These are phyloP conservation scores for Austrofundulus limnaeus DNA, from an alignment of 2,113 vertebrate genomes.

Conservation along the genomic window DNA sequence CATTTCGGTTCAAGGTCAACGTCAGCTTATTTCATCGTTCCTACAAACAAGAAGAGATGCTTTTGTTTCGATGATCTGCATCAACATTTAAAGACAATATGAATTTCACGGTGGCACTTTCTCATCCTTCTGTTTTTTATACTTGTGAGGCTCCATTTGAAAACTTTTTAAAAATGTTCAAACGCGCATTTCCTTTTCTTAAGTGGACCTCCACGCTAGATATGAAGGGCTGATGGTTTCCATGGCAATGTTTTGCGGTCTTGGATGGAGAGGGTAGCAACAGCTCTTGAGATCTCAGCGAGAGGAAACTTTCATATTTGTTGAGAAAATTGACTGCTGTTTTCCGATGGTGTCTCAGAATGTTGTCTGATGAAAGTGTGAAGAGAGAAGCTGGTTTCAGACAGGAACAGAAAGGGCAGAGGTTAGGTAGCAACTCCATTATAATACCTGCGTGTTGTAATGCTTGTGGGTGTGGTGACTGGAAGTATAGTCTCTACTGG, in stretches of 20 bases:
- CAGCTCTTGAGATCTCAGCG: conserved; percentile 13
- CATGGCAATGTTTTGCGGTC: conserved; percentile 27
- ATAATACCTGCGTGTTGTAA: no score
- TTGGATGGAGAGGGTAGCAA: conserved; percentile 25
- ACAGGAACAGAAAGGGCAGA: not conserved
- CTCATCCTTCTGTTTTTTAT: no score
- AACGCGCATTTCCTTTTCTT: not conserved
- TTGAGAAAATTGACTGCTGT: conserved; percentile 18
- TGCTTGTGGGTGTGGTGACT: no score
- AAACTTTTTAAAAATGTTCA: not conserved
- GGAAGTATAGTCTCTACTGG: no score
- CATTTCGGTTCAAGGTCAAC: no score
- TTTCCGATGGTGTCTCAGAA: conserved; percentile 9
- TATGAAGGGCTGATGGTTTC: conserved; percentile 32
- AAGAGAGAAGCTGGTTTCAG: not conserved
- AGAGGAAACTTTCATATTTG: conserved; percentile 29
- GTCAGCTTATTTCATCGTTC: no score
- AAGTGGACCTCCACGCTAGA: conserved; percentile 9
- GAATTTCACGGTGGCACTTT: no score
- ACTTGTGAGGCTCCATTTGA: no score
- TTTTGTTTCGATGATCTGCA: no score
- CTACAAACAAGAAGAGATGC: no score
- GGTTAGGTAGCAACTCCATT: no score
- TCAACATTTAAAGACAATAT: no score
- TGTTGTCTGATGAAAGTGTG: not conserved